Conservation (phyloP, 1,140 invertebrate species). For the Anastrepha obliqua region DNA sequence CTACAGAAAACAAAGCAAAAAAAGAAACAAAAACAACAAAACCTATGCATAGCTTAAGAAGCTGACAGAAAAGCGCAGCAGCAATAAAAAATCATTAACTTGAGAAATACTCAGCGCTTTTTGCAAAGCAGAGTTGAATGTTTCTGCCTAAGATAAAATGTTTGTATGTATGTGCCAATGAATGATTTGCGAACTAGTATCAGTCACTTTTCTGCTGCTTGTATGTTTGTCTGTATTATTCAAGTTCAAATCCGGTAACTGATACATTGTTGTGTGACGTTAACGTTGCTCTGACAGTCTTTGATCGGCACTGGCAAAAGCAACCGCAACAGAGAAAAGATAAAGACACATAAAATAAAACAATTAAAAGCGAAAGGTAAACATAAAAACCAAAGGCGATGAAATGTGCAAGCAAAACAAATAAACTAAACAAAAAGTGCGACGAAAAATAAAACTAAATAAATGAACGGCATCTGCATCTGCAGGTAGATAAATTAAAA, state of each 20-base stretch:
- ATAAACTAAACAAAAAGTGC: background rate
- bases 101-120: background rate
- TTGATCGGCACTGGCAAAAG: background rate
- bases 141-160: background rate
- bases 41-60: background rate
- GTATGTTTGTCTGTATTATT: background rate
- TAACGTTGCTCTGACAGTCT: background rate
- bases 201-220: background rate
- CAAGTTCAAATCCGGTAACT: background rate
- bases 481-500: background rate
- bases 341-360: background rate
- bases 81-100: background rate
- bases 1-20: background rate
- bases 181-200: background rate
- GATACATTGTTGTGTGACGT: background rate
- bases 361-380: background rate
- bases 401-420: constrained; percentile 47
- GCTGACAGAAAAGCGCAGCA: background rate
- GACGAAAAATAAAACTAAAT: background rate
- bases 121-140: background rate
- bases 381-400: background rate
- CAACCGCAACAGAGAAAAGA: background rate
- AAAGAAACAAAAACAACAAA: background rate
- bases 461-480: background rate
- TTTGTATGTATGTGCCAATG: background rate